Conservation (phyloP, 23 tunicate species). For the Ciona savignyi region DNA sequence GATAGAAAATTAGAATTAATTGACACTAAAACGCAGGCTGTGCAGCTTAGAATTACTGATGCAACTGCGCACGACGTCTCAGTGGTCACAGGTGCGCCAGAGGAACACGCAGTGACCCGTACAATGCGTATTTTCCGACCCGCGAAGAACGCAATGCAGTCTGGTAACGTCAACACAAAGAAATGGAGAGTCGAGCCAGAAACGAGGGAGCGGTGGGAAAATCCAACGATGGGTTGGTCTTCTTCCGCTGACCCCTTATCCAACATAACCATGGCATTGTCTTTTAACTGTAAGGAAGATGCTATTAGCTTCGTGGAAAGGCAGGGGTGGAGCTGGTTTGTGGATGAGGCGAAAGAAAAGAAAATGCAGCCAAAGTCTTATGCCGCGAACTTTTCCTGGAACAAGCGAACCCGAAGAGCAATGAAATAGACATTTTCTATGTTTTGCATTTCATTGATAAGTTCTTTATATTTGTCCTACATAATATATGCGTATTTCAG, state of each 20-base stretch:
- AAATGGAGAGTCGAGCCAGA: constrained; percentile 87
- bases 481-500: too few relatives aligned
- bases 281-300: constrained; percentile 87
- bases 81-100: constrained; percentile 66
- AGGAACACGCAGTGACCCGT: constrained; percentile 70
- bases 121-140: constrained; percentile 67
- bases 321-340: constrained; percentile 89
- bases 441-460: too few relatives aligned
- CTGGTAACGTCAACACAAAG: constrained; percentile 71
- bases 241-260: constrained; percentile 97
- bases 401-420: constrained; percentile 80
- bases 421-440: constrained; percentile 45
- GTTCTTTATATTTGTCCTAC: too few relatives aligned
- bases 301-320: constrained; percentile 84
- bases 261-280: constrained; percentile 77
- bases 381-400: constrained; percentile 87
- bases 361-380: constrained; percentile 81
- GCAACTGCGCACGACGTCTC: constrained; percentile 31
- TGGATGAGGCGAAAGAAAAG: constrained; percentile 70
- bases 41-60: not conserved
- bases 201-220: constrained; percentile 92
- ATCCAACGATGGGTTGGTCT: constrained; percentile 98
- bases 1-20: not conserved
- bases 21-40: not conserved
- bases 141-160: constrained; percentile 94